Conservation (phyloP, 2,888 invertebrate genomes). For the Tenthredo distinguenda region DNA sequence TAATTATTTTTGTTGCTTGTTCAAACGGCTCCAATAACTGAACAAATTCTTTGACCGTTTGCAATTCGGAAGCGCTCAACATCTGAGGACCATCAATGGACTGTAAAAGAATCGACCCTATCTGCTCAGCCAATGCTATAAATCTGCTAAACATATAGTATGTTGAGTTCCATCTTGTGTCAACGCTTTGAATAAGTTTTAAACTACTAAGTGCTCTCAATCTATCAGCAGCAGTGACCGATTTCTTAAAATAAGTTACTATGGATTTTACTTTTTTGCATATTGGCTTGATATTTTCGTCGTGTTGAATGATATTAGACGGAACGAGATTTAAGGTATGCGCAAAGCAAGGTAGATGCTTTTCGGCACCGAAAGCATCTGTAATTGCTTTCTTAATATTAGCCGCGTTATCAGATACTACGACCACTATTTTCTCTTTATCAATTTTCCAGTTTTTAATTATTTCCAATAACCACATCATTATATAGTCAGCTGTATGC, state of each 20-base stretch:
- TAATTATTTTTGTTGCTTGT: conserved; percentile 60
- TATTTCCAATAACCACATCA: conserved; percentile 53
- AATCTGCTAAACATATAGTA: conserved; percentile 60
- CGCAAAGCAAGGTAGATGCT: conserved; percentile 35
- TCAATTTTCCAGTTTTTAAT: conserved; percentile 58
- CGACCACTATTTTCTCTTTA: conserved; percentile 53
- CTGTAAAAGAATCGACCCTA: conserved; percentile 60
- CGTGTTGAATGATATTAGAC: conserved; percentile 53
- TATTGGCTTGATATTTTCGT: conserved; percentile 52
- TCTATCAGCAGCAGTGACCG: conserved; percentile 57
- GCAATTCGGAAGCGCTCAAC: conserved; percentile 58
- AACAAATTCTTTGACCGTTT: conserved; percentile 59
- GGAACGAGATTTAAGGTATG: conserved; percentile 60
- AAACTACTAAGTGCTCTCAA: conserved; percentile 52
- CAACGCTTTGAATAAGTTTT: conserved; percentile 59
- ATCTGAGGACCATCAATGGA: conserved; percentile 55
- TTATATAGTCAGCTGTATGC: conserved; percentile 59
- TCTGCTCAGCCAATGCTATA: conserved; percentile 57
- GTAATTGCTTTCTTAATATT: conserved; percentile 60
- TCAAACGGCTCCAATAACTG: conserved; percentile 62
- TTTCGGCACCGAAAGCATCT: conserved; percentile 57
- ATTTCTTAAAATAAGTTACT: conserved; percentile 61
- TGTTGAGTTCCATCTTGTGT: conserved; percentile 62
- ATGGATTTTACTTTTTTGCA: conserved; percentile 59
- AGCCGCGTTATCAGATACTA: conserved; percentile 61